Percentiles rank a stretch among this genome's conserved stretches.
phyloP scores from a whole-genome alignment of 1,140 invertebrate species.

The Rhopalosiphum padi region DNA sequence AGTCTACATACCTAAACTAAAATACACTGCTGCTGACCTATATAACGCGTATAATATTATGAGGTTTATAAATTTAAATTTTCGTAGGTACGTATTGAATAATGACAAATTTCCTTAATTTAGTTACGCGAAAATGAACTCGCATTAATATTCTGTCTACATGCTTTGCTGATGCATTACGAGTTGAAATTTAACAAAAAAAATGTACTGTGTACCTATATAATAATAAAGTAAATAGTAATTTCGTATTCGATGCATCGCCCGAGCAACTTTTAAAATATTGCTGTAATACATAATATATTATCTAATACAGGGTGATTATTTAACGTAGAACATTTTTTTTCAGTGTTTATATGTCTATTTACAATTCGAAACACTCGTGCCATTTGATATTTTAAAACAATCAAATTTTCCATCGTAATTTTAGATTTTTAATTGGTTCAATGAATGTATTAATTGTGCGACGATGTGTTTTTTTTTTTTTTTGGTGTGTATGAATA shows the following conservation, averaged over 20 bases:
- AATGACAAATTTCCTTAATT: conserved; percentile 11
- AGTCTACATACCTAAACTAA: not conserved
- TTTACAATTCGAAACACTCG: not conserved
- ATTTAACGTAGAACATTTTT: not conserved
- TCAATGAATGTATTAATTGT: too few species aligned
- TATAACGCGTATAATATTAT: not conserved
- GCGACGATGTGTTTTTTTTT: too few species aligned
- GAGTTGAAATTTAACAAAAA: not conserved
- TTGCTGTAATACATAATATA: not conserved
- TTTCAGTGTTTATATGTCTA: not conserved
- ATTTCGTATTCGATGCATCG: not conserved
- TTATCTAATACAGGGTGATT: not conserved
- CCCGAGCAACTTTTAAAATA: not conserved
- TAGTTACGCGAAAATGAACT: not conserved
- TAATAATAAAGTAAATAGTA: conserved; percentile 1
- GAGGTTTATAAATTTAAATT: conserved; percentile 14
- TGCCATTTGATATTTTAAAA: too few species aligned
- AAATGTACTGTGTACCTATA: not conserved
- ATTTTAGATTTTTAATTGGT: too few species aligned
- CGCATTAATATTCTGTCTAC: not conserved
- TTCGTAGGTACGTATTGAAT: not conserved
- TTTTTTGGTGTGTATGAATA: too few species aligned
- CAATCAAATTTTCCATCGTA: too few species aligned
- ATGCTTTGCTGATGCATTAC: not conserved
- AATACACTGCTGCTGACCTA: not conserved